phyloP scores from a whole-genome alignment of 1,140 invertebrate genomes.

The Macrocentrus cingulum region DNA sequence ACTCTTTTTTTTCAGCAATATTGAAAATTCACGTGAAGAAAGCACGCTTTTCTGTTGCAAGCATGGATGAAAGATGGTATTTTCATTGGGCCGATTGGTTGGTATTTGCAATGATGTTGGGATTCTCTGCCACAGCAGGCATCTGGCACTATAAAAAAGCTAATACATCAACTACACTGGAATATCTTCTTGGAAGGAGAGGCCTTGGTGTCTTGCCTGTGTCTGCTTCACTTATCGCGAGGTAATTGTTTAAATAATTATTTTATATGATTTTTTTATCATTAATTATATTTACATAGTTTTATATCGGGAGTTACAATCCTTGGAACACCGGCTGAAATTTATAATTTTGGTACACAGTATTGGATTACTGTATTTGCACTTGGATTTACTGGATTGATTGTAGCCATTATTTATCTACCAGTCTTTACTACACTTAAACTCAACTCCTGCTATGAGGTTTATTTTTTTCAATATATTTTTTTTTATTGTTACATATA shows the following conservation, averaged over 20 bases:
- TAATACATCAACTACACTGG: conserved; percentile 54
- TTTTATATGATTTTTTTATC: neutral
- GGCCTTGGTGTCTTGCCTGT: conserved; percentile 76
- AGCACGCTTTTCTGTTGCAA: conserved; percentile 5
- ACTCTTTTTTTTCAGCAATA: neutral
- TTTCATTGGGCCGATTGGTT: conserved; percentile 63
- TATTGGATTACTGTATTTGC: conserved; percentile 76
- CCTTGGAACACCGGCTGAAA: conserved; percentile 83
- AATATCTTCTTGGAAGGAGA: conserved; percentile 74
- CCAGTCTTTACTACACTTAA: conserved; percentile 80
- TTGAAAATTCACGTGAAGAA: neutral
- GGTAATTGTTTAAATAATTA: conserved; percentile 55
- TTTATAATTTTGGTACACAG: conserved; percentile 82
- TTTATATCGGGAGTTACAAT: conserved; percentile 90
- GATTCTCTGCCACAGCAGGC: conserved; percentile 56
- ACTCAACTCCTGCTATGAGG: conserved; percentile 83
- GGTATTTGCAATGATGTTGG: conserved; percentile 63
- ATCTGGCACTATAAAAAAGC: conserved; percentile 52
- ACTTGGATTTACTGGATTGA: conserved; percentile 66
- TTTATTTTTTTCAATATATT: conserved; percentile 45
- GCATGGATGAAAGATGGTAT: conserved; percentile 40
- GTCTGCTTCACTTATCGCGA: conserved; percentile 79
- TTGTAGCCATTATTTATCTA: conserved; percentile 74
- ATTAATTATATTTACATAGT: conserved; percentile 50
- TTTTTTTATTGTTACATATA: conserved; percentile 22